Percentiles rank a stretch among this genome's conserved stretches.
Evolutionary conservation across 2,888 invertebrate genomes (phyloP).

Genomic region (Microdon myrmicae): DNA sequence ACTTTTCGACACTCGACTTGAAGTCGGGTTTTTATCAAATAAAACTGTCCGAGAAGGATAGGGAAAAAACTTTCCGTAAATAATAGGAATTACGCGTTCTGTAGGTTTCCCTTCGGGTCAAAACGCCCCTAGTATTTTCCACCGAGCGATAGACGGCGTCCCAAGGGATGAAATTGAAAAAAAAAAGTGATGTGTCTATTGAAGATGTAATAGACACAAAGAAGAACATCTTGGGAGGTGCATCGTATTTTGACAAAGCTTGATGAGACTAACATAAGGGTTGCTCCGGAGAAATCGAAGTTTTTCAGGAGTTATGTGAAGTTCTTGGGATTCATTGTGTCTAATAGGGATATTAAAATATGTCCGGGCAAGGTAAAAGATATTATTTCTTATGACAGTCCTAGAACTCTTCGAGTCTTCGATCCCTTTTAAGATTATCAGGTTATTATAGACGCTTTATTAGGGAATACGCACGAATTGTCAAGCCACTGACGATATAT

Average conservation of each 20-base stretch:
- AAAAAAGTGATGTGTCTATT: slow-evolving; percentile 9
- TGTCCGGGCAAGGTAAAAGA: slow-evolving; percentile 15
- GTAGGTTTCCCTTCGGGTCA: slow-evolving; percentile 3
- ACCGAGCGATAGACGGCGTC: slow-evolving; percentile 12
- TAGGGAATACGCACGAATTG: slow-evolving; percentile 32
- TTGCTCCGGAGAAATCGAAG: slow-evolving; percentile 7
- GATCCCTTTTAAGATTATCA: slow-evolving; percentile 25
- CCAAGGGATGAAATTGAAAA: slow-evolving; percentile 3
- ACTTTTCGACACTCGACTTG: slow-evolving; percentile 18
- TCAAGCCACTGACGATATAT: slow-evolving; percentile 26
- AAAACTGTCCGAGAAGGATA: slow-evolving; percentile 21
- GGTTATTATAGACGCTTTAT: slow-evolving; percentile 34
- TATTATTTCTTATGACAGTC: slow-evolving; percentile 16
- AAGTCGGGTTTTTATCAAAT: slow-evolving; percentile 44
- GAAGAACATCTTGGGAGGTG: slow-evolving; percentile 14
- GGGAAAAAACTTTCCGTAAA: slow-evolving; percentile 33
- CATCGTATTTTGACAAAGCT: slow-evolving; percentile 3
- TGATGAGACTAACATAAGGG: no score
- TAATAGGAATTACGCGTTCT: slow-evolving; percentile 22
- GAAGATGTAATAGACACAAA: slow-evolving; percentile 15
- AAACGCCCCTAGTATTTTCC: slow-evolving; percentile 13
- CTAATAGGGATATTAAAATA: slow-evolving; percentile 13
- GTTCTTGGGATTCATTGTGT: slow-evolving; percentile 18
- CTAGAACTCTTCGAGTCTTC: slow-evolving; percentile 14
- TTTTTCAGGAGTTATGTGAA: slow-evolving; percentile 16